A percentile compares a stretch with the other conserved stretches of the same genome.
phyloP scores from a whole-genome alignment of 2,113 vertebrate species.

The Theropithecus gelada region DNA sequence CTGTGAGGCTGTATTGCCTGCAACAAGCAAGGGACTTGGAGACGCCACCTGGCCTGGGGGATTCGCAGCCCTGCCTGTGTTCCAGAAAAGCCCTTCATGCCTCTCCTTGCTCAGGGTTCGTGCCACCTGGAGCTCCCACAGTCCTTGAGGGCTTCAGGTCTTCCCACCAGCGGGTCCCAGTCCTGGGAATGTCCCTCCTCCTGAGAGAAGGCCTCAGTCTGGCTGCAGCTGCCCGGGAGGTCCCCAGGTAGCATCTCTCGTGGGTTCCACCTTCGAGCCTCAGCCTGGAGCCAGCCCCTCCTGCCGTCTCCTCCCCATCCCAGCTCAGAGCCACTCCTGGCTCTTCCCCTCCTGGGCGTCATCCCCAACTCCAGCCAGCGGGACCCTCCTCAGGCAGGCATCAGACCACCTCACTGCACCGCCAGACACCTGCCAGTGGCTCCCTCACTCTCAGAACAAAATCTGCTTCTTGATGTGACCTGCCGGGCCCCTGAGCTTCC shows the following conservation, averaged over 20 bases:
- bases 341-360: background rate
- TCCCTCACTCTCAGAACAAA: background rate
- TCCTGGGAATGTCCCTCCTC: background rate
- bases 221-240: too few species aligned
- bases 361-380: background rate
- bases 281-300: background rate
- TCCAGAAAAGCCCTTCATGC: background rate
- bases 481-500: background rate
- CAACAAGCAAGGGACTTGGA: background rate
- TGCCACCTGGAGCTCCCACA: background rate
- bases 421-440: background rate
- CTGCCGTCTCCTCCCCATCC: background rate
- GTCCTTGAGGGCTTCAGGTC: background rate
- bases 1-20: background rate
- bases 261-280: background rate
- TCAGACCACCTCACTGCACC: background rate
- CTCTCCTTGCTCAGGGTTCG: background rate
- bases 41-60: background rate
- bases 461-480: background rate
- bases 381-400: background rate
- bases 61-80: background rate
- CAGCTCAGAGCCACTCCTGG: background rate
- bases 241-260: background rate
- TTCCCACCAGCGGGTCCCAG: background rate
- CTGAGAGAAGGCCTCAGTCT: background rate